Evolutionary conservation across 2,797 vertebrate species (phyloP).

Genomic region (Sciurus carolinensis): DNA sequence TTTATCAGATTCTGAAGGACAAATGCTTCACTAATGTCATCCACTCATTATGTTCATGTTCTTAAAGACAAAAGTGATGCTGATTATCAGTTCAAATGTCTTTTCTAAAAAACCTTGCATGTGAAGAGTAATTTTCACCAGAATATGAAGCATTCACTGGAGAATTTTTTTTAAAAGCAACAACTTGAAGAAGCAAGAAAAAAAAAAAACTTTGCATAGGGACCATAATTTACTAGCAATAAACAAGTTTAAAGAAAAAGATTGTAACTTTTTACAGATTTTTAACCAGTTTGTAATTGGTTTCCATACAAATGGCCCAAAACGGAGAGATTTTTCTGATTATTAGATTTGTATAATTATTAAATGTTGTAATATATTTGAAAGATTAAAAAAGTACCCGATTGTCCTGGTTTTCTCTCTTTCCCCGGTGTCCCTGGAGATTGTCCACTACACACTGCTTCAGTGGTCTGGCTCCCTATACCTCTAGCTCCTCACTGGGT

Average conservation of each 20-base stretch:
- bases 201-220: constrained; percentile 15
- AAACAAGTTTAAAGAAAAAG: background rate
- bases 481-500: background rate
- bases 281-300: background rate
- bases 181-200: background rate
- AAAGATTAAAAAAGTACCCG: background rate
- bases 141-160: background rate
- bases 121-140: background rate
- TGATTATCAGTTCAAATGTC: background rate
- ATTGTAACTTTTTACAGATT: background rate
- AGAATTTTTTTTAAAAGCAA: background rate
- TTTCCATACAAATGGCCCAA: constrained; percentile 6
- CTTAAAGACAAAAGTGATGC: background rate
- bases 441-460: accelerated
- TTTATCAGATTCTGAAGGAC: background rate
- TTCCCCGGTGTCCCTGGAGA: background rate
- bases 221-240: background rate
- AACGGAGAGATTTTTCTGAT: background rate
- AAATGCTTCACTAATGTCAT: background rate
- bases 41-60: background rate
- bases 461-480: background rate
- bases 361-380: background rate
- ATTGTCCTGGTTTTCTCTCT: background rate
- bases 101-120: background rate
- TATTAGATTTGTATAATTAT: background rate